phyloP scores from a whole-genome alignment of 2,113 vertebrate genomes.

The Chrysochloris asiatica region DNA sequence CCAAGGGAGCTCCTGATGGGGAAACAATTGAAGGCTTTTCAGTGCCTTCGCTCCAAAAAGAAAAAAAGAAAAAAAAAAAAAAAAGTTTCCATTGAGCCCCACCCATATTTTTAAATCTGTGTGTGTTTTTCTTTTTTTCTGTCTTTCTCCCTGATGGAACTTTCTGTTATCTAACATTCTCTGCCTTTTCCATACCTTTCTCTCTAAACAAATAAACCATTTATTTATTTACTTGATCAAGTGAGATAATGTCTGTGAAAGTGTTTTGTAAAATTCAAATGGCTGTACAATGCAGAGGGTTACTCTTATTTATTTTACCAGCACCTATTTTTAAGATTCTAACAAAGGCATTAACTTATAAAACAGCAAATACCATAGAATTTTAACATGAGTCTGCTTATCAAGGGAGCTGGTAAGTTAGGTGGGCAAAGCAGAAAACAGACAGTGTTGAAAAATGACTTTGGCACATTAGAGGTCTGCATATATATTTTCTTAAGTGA shows the following conservation, averaged over 20 bases:
- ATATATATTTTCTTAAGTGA: neutral
- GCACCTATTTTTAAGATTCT: neutral
- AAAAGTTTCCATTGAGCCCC: neutral
- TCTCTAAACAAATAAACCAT: conserved; percentile 35
- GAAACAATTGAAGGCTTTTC: neutral
- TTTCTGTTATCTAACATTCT: neutral
- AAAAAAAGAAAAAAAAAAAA: neutral
- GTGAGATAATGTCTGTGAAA: neutral
- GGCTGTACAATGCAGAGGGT: neutral
- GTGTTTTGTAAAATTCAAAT: neutral
- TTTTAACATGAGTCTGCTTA: neutral
- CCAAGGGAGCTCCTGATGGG: neutral
- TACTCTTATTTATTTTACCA: neutral
- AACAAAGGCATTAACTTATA: neutral
- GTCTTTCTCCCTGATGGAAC: neutral
- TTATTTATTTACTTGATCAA: conserved; percentile 28
- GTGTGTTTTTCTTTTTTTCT: neutral
- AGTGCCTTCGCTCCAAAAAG: neutral
- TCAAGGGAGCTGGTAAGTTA: neutral
- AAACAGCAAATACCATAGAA: neutral
- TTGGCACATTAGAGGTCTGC: neutral
- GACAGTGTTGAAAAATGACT: neutral
- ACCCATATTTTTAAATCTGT: neutral
- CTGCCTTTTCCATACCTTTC: neutral
- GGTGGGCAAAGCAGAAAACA: neutral